Percentiles rank a stretch among this genome's conserved stretches.
Conservation (phyloP, 1,140 invertebrate species). For the Zeugodacus cucurbitae region DNA sequence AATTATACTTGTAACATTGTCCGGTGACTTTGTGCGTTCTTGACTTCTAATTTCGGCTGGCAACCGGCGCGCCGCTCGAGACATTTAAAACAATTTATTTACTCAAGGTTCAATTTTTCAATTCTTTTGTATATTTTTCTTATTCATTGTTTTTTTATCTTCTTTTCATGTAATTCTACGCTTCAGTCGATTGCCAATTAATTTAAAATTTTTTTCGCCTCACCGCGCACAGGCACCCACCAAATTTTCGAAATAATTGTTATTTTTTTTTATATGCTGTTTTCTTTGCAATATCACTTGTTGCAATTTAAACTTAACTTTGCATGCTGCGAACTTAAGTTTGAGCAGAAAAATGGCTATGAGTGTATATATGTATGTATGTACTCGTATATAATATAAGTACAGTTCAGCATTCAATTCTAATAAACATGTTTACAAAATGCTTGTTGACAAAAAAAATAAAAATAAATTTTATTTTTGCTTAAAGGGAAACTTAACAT, state of each 20-base stretch:
- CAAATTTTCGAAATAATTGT: neutral
- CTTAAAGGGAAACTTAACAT: too few relatives aligned
- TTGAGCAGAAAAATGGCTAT: neutral
- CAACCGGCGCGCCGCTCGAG: neutral
- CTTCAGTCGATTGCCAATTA: neutral
- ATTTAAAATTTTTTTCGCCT: neutral
- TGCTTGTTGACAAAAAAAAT: neutral
- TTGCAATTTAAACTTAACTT: neutral
- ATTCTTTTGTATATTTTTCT: neutral
- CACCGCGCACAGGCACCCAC: neutral
- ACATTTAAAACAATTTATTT: neutral
- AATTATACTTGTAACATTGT: neutral
- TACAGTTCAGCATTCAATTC: too few relatives aligned
- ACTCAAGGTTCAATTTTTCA: neutral
- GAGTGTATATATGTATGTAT: too few relatives aligned
- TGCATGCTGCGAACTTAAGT: neutral
- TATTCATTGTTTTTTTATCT: neutral
- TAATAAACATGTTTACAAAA: neutral
- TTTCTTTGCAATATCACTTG: neutral
- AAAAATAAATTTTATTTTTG: too few relatives aligned
- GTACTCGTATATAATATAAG: too few relatives aligned
- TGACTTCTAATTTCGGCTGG: constrained; percentile 4
- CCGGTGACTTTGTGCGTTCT: neutral
- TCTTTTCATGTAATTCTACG: neutral
- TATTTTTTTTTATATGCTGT: neutral